Base-by-base conservation (phyloP, 2,113 vertebrate species). In the Labeo rohita region DNA sequence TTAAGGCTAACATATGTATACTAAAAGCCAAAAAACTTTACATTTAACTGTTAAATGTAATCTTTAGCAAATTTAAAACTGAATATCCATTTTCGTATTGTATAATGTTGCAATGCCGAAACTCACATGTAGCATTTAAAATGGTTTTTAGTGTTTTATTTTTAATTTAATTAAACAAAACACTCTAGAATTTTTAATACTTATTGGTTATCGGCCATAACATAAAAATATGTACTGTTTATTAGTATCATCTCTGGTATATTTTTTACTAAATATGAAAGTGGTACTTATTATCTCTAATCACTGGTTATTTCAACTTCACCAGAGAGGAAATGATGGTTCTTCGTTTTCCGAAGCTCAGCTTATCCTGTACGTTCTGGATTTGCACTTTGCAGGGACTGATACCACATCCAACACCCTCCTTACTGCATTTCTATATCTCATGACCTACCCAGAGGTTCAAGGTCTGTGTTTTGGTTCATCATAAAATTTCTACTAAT, bases 321-420 rank as follows among this genome's bases (percentile, higher is more conserved):
- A n/a, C 47, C 23, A 88, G 89, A 87, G 78, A 86, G 70, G 49
- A 10, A 78, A 87, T 0, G 86, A 75, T 23, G 54, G 34, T 7
- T 90, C 86, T 7, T 54, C 73, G 0, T 89, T 92, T 65, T 15
- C 72, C 61, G 87, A 90, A 50, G 43, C 39, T 10, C 61, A 84
- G 18, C 74, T 92, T 34, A 18, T 82, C 3, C 49, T 39, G 2
- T 65, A 70, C 11, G 8, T 89, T 11, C 2, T 88, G 78, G 91
- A 92, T 76, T 76, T 91, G 9, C 68, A 87, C 47, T 18, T 87
- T 43, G 89, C 88, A 84, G 91, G 90, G 43, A 88, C 89, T 56
- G 91, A 92, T 47, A 92, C 90, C 73, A 90, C 87, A 2, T 90
- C 90, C 45, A 92, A 86, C 85, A 91, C 90, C 2, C 54, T 92